Conservation (phyloP, 2,888 invertebrate species). For the Horisme vitalbata region DNA sequence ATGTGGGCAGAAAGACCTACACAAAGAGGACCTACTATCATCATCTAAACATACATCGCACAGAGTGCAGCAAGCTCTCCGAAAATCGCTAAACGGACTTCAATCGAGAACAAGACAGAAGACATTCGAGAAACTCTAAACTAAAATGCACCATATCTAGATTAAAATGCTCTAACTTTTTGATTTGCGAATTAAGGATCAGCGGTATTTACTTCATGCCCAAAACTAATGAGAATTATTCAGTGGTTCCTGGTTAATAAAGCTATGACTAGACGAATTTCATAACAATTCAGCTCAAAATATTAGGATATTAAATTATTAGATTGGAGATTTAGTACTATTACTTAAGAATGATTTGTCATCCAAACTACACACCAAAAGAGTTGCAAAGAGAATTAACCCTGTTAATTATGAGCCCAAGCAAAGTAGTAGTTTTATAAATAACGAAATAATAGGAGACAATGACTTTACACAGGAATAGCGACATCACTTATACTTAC, state of each 20-base stretch:
- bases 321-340: slow-evolving; percentile 15
- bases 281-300: slow-evolving; percentile 31
- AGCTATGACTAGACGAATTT: slow-evolving; percentile 75
- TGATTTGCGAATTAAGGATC: slow-evolving; percentile 55
- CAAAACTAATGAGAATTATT: slow-evolving; percentile 77
- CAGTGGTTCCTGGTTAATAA: slow-evolving; percentile 73
- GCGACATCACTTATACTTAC: not conserved
- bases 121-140: slow-evolving; percentile 73
- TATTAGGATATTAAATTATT: slow-evolving; percentile 23
- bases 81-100: slow-evolving; percentile 49
- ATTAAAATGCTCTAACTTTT: slow-evolving; percentile 49
- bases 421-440: slow-evolving; percentile 26
- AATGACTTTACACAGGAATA: slow-evolving; percentile 2
- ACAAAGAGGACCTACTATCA: slow-evolving; percentile 40
- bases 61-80: slow-evolving; percentile 56
- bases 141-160: slow-evolving; percentile 77
- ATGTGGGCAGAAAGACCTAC: slow-evolving; percentile 70
- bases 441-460: slow-evolving; percentile 4
- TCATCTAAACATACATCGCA: slow-evolving; percentile 46
- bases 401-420: slow-evolving; percentile 20
- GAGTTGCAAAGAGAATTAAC: slow-evolving; percentile 27
- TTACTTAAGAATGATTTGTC: slow-evolving; percentile 67
- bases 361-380: slow-evolving; percentile 74
- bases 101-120: slow-evolving; percentile 52
- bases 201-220: slow-evolving; percentile 78